Percentiles rank a stretch among this genome's conserved stretches.
Conservation (phyloP, 2,888 invertebrate species). For the Margaritifera margaritifera region DNA sequence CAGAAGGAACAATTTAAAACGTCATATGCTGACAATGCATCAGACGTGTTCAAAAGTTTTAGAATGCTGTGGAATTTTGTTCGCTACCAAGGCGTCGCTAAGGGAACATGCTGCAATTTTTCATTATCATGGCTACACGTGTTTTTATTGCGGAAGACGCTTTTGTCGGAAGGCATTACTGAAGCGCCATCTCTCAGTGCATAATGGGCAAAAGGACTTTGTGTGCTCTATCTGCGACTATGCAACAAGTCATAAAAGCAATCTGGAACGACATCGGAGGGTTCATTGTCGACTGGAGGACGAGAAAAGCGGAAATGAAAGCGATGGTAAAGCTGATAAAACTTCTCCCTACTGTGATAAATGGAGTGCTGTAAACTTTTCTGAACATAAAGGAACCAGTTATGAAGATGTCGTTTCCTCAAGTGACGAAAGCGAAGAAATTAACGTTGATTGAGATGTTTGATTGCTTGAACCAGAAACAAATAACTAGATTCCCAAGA, state of each 20-base stretch:
- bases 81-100: slow-evolving; percentile 71
- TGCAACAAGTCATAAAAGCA: slow-evolving; percentile 73
- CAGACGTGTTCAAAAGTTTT: slow-evolving; percentile 61
- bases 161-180: slow-evolving; percentile 73
- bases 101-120: slow-evolving; percentile 70
- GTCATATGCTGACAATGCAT: slow-evolving; percentile 73
- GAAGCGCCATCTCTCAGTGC: slow-evolving; percentile 72
- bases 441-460: slow-evolving; percentile 5
- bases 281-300: slow-evolving; percentile 57
- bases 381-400: slow-evolving; percentile 10
- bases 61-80: slow-evolving; percentile 70
- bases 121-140: slow-evolving; percentile 72
- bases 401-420: slow-evolving; percentile 21
- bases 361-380: neutral
- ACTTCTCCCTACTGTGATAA: neutral
- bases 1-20: slow-evolving; percentile 70
- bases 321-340: slow-evolving; percentile 1
- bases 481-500: too few species aligned
- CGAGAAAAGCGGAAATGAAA: slow-evolving; percentile 16
- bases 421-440: slow-evolving; percentile 12
- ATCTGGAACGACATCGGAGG: slow-evolving; percentile 72
- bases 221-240: slow-evolving; percentile 71
- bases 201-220: slow-evolving; percentile 73
- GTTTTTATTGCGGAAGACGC: slow-evolving; percentile 68
- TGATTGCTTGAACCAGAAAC: too few species aligned